Evolutionary conservation across 2,113 vertebrate genomes (phyloP).

Genomic region (Ailurus styani): DNA sequence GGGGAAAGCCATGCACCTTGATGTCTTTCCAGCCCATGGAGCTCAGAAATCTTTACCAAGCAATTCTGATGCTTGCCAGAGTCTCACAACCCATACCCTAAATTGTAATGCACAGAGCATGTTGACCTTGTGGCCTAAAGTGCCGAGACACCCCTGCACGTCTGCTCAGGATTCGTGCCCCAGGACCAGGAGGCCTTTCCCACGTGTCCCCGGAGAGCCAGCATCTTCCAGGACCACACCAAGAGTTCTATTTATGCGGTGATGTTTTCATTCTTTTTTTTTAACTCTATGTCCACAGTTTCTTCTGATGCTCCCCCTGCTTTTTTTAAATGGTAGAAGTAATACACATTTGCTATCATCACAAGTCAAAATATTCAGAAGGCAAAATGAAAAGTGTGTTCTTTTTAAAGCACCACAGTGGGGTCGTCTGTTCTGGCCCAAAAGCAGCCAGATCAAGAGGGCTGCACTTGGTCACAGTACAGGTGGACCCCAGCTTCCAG

Average conservation of each 20-base stretch:
- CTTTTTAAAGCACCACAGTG: not conserved
- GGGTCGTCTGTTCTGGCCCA: not conserved
- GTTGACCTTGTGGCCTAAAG: not conserved
- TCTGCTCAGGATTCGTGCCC: fast-evolving
- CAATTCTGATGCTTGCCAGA: not conserved
- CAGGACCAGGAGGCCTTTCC: not conserved
- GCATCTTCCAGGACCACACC: too few relatives aligned
- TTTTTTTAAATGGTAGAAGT: not conserved
- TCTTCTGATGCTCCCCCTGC: not conserved
- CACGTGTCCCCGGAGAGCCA: too few relatives aligned
- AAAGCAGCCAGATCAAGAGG: not conserved
- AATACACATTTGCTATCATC: fast-evolving
- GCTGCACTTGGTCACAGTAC: not conserved
- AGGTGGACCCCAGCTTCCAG: fast-evolving
- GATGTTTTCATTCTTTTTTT: not conserved
- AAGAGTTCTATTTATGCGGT: not conserved
- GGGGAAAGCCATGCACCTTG: not conserved
- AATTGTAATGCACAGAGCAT: too few relatives aligned
- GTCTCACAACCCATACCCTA: not conserved
- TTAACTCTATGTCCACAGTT: not conserved
- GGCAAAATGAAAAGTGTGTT: not conserved
- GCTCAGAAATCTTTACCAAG: not conserved
- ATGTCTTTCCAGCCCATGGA: not conserved
- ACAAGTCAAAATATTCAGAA: not conserved
- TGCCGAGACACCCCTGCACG: not conserved